Percentiles rank a stretch among this genome's conserved stretches.
phyloP scores from a whole-genome alignment of 2,888 invertebrate genomes.

The Pyrgus malvae region DNA sequence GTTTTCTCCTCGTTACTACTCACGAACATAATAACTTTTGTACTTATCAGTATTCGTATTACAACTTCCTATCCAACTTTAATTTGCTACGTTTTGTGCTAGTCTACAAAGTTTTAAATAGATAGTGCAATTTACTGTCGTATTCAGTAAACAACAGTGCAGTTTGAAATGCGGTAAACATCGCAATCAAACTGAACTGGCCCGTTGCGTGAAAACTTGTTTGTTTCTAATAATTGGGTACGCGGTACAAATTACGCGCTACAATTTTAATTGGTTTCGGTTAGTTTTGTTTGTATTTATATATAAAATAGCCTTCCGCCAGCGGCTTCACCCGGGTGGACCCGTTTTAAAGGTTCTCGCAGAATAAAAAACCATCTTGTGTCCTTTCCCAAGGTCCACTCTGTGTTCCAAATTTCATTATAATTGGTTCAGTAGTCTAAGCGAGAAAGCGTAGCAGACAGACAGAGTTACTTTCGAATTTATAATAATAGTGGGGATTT shows the following conservation, averaged over 20 bases:
- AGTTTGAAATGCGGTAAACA: constrained; percentile 26
- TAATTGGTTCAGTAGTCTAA: too few species aligned
- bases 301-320: too few species aligned
- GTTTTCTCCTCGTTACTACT: too few species aligned
- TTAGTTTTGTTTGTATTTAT: constrained; percentile 1
- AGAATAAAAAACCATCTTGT: too few species aligned
- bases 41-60: background rate
- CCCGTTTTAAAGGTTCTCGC: too few species aligned
- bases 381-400: too few species aligned
- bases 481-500: too few species aligned
- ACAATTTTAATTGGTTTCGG: constrained; percentile 16
- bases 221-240: constrained; percentile 28
- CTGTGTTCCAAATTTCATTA: too few species aligned
- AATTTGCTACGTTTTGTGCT: constrained; percentile 16
- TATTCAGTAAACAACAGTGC: constrained; percentile 21
- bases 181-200: constrained; percentile 25
- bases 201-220: constrained; percentile 24
- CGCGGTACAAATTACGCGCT: constrained; percentile 18
- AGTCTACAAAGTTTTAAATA: constrained; percentile 22
- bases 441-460: too few species aligned
- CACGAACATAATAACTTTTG: too few species aligned
- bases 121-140: constrained; percentile 17
- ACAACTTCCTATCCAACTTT: constrained; percentile 14
- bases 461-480: too few species aligned
- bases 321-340: too few species aligned